Conservation (phyloP, 2,888 invertebrate species). For the Chloroclystis v-ata region DNA sequence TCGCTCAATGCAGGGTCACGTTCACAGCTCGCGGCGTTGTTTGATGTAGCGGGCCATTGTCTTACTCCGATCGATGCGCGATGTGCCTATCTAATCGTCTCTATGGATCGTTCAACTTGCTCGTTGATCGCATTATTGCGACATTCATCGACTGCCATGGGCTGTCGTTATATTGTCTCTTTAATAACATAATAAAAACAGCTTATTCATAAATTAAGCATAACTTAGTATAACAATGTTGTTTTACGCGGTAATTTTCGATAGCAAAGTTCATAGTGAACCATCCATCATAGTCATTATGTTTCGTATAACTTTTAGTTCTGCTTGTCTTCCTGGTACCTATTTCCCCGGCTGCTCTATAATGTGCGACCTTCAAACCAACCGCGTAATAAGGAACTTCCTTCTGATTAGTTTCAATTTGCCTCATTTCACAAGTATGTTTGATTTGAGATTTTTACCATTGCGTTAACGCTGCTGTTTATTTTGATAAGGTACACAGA, state of each 20-base stretch:
- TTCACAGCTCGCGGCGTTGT: background rate
- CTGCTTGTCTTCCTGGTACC: constrained; percentile 2
- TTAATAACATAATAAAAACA: too few relatives aligned
- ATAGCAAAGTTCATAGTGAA: background rate
- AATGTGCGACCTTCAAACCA: constrained; percentile 10
- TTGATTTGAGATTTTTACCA: background rate
- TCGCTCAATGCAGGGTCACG: too few relatives aligned
- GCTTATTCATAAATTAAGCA: too few relatives aligned
- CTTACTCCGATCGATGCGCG: constrained; percentile 2
- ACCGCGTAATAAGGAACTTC: constrained; percentile 13
- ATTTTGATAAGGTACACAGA: too few relatives aligned
- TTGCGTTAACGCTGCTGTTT: too few relatives aligned
- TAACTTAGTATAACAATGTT: too few relatives aligned
- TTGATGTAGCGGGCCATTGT: constrained; percentile 3
- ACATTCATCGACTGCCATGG: constrained; percentile 12
- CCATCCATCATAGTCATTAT: background rate
- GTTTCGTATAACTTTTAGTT: background rate
- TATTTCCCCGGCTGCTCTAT: constrained; percentile 1
- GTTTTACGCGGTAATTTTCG: too few relatives aligned
- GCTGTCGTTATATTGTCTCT: too few relatives aligned
- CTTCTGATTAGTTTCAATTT: constrained; percentile 14
- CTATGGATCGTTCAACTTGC: constrained; percentile 11
- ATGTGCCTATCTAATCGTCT: constrained; percentile 13
- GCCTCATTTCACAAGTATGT: background rate
- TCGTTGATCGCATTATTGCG: constrained; percentile 14